Conservation (phyloP, 2,888 invertebrate genomes). For the Folsomia manolachei region DNA sequence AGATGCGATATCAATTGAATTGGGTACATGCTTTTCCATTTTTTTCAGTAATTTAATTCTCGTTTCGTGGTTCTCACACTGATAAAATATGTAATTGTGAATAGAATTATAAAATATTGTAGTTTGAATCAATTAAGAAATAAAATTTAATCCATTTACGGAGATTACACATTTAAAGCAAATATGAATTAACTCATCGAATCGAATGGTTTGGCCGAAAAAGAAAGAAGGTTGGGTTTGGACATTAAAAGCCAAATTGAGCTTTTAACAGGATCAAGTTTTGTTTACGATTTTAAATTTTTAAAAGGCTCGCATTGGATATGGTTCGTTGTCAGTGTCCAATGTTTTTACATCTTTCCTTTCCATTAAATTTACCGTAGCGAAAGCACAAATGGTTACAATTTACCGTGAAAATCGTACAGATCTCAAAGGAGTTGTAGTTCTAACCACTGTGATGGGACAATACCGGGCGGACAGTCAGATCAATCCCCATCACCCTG, state of each 20-base stretch:
- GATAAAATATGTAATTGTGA: not conserved
- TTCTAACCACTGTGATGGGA: not conserved
- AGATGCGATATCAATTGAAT: too few relatives aligned
- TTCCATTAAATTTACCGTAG: constrained; percentile 23
- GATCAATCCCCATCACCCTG: too few relatives aligned
- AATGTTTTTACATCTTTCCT: constrained; percentile 14
- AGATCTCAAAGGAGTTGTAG: constrained; percentile 9
- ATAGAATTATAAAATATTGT: not conserved
- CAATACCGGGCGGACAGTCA: not conserved
- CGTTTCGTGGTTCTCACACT: not conserved
- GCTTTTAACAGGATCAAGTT: not conserved
- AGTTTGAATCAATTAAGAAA: not conserved
- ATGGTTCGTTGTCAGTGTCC: constrained; percentile 4
- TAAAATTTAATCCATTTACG: not conserved
- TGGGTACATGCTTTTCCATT: too few relatives aligned
- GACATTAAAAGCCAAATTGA: too few relatives aligned
- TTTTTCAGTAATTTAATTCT: not conserved
- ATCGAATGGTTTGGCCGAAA: too few relatives aligned
- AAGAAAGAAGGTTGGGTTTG: too few relatives aligned
- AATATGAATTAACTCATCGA: too few relatives aligned
- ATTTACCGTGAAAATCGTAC: constrained; percentile 25
- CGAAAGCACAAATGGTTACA: constrained; percentile 25
- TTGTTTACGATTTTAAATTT: constrained; percentile 19
- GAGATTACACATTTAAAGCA: too few relatives aligned
- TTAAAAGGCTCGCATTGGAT: constrained; percentile 19